Base-by-base conservation (phyloP, 2,888 invertebrate genomes). In the Heteromyza rotundicornis region DNA sequence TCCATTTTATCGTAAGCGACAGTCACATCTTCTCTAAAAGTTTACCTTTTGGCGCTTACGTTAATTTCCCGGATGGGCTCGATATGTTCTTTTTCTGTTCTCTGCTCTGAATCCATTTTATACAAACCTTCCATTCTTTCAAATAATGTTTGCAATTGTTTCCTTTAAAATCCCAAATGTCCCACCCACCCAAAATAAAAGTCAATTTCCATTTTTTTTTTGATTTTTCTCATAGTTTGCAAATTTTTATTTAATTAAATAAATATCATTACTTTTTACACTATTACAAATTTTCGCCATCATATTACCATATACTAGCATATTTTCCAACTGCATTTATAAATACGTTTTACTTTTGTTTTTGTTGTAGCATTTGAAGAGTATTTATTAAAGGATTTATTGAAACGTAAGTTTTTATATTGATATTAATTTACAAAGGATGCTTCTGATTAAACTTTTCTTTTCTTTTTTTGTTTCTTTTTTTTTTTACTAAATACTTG, bases 251-350 rank as follows among this genome's bases (percentile, higher is more conserved):
- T 47, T 20, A 47, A 62, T 68, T 68, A 60, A 68, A 69, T 68
- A 68, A 68, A 69, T 70, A 67, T 67, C 63, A 63, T 61, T 69
- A 65, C 64, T 64, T 68, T 67, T 59, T 62, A 62, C 61, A 64
- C 20, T 19, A 20, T 47, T 47, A 32, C 12, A 8, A 8, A 32
- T 40, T 40, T 40, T 8, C 32, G 32, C 7, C 32, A 12, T n/a
- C 32, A 32, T 32, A 8, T 32, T 5, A 5, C 7, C 12, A 32
- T 32, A 32, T 32, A 12, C 32, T 32, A 32, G 32, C 12, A 32
- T 5, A 32, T 5, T 8, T 32, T 8, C 12, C 32, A 32, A 32
- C 32, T 32, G 32, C 32, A 32, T 32, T 32, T 32, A 32, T 32
- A 32, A 32, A 32, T 32, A 32, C 14, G 10, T 40, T 40, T 40